Conservation (phyloP, 2,888 invertebrate genomes). For the Luperina testacea region DNA sequence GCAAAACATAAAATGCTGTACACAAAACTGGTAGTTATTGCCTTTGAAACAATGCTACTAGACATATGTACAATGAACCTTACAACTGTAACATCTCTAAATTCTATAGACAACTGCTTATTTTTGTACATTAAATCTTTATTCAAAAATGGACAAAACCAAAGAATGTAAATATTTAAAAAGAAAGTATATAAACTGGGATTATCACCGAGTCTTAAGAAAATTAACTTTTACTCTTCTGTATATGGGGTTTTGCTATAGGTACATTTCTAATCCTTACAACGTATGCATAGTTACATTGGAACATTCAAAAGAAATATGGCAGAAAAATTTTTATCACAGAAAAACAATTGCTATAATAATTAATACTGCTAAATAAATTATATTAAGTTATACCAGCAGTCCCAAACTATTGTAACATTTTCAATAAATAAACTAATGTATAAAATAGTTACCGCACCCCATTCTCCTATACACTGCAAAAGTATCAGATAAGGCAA, state of each 20-base stretch:
- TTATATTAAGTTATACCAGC: conserved; percentile 64
- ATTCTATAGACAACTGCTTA: conserved; percentile 51
- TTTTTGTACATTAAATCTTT: conserved; percentile 59
- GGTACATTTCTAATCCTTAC: conserved; percentile 42
- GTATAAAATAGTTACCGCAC: conserved; percentile 34
- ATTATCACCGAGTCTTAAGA: conserved; percentile 35
- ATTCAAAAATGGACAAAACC: conserved; percentile 34
- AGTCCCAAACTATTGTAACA: conserved; percentile 60
- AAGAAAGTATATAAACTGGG: conserved; percentile 29
- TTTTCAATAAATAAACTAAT: conserved; percentile 50
- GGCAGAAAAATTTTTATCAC: conserved; percentile 81
- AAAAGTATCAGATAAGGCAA: conserved; percentile 49
- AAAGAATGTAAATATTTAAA: conserved; percentile 20
- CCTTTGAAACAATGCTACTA: conserved; percentile 29
- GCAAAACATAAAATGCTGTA: conserved; percentile 35
- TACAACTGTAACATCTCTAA: conserved; percentile 38
- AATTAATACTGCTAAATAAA: conserved; percentile 74
- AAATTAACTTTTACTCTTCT: conserved; percentile 12
- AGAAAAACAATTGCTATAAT: conserved; percentile 69
- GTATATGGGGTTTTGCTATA: conserved; percentile 47
- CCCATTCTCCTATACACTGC: conserved; percentile 39
- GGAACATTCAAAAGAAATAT: conserved; percentile 63
- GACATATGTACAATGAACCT: conserved; percentile 33
- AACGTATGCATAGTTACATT: conserved; percentile 33
- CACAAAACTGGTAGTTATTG: conserved; percentile 1